phyloP scores from a whole-genome alignment of 2,113 vertebrate genomes.

The Zosterops borbonicus region DNA sequence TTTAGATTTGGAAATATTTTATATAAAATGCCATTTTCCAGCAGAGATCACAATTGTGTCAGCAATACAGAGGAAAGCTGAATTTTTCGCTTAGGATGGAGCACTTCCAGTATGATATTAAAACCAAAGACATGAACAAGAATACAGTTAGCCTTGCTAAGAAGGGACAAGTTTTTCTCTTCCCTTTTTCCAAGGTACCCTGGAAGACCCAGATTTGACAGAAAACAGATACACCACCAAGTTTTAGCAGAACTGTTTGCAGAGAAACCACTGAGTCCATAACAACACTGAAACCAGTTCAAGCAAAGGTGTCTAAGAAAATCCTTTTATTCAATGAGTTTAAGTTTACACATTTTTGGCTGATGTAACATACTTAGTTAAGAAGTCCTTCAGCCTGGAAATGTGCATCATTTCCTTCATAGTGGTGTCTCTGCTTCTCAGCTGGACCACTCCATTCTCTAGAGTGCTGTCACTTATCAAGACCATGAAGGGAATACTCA shows the following conservation, averaged over 20 bases:
- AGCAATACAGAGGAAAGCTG: background rate
- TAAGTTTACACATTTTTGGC: slow-evolving; percentile 71
- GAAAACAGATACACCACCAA: background rate
- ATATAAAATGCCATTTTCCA: background rate
- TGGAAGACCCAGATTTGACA: background rate
- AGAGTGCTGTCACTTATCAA: slow-evolving; percentile 85
- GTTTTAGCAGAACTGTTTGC: background rate
- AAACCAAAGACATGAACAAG: background rate
- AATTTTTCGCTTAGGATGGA: background rate
- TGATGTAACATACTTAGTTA: slow-evolving; percentile 84
- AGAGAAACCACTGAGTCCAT: background rate
- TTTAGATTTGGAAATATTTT: background rate
- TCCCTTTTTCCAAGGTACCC: background rate
- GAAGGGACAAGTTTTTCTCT: background rate
- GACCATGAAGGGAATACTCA: slow-evolving; percentile 90
- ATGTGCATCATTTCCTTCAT: slow-evolving; percentile 93
- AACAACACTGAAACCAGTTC: background rate
- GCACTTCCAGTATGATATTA: background rate
- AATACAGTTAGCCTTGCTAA: background rate
- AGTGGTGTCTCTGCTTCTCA: slow-evolving; percentile 91
- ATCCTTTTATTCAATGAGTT: slow-evolving; percentile 56
- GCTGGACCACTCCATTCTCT: slow-evolving; percentile 88
- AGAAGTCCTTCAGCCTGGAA: slow-evolving; percentile 85
- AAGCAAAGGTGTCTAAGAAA: background rate
- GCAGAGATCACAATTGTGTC: background rate